Percentiles rank a stretch among this genome's conserved stretches.
Evolutionary conservation across 2,888 invertebrate species (phyloP).

Genomic region (Platyscelio sp.): DNA sequence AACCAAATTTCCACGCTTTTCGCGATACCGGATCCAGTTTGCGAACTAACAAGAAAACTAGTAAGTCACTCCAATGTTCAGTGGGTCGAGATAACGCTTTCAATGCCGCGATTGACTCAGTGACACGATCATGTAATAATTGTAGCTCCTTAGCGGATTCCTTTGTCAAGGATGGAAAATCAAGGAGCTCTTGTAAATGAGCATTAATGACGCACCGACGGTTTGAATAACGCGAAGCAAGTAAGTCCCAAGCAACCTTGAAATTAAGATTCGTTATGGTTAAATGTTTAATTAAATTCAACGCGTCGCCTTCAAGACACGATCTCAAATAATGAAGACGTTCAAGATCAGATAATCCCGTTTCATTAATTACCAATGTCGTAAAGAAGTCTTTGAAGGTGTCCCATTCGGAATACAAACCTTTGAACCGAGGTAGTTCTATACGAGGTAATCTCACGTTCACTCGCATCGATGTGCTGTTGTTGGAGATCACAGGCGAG

Average conservation of each 20-base stretch:
- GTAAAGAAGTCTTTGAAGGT: slow-evolving; percentile 16
- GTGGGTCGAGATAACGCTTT: background rate
- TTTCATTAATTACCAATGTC: background rate
- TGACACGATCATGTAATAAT: background rate
- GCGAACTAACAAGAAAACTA: background rate
- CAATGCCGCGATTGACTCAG: background rate
- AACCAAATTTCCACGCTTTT: background rate
- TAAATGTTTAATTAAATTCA: slow-evolving; percentile 27
- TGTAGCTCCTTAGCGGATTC: background rate
- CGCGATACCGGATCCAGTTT: slow-evolving; percentile 14
- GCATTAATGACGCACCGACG: slow-evolving; percentile 35
- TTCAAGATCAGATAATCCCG: background rate
- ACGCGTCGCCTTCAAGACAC: background rate
- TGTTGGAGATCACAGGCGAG: background rate
- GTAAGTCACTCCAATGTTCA: background rate
- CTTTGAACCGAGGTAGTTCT: background rate
- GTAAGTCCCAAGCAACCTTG: slow-evolving; percentile 33
- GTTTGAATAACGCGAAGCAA: slow-evolving; percentile 51
- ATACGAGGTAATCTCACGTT: background rate
- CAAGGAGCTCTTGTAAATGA: slow-evolving; percentile 1
- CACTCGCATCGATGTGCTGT: background rate
- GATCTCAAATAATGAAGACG: slow-evolving; percentile 16
- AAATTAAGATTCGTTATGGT: slow-evolving; percentile 46
- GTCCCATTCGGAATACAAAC: slow-evolving; percentile 22
- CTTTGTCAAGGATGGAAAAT: background rate